A percentile compares a stretch with the other conserved stretches of the same genome.
Evolutionary conservation across 2,113 vertebrate genomes (phyloP).

Genomic region (Aplodontia rufa): DNA sequence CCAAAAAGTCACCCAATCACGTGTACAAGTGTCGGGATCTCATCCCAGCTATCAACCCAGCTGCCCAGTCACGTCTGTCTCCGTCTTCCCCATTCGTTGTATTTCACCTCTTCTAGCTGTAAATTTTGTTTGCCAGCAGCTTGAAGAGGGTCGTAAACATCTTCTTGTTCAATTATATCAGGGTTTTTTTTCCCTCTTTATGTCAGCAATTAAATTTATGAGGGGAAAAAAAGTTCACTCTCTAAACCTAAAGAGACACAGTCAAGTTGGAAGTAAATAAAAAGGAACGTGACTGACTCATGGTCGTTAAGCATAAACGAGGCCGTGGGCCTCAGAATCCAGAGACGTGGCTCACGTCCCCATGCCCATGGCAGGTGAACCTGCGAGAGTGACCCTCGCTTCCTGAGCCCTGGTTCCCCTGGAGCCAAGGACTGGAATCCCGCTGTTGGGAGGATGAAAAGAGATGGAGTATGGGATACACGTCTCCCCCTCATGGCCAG

Average conservation of each 20-base stretch:
- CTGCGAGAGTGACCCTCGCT: neutral
- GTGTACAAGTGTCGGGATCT: neutral
- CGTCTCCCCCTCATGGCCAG: neutral
- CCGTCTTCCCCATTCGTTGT: neutral
- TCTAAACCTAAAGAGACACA: conserved; percentile 65
- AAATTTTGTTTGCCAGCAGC: conserved; percentile 48
- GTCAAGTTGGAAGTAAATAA: conserved; percentile 68
- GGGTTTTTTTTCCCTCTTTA: conserved; percentile 46
- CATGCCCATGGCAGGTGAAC: accelerated
- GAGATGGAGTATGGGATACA: neutral
- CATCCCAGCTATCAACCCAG: neutral
- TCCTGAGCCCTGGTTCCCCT: too few species aligned
- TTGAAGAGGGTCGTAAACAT: conserved; percentile 68
- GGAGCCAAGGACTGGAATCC: neutral
- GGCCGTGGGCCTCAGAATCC: neutral
- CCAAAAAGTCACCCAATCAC: conserved; percentile 3
- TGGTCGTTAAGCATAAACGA: neutral
- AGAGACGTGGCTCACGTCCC: neutral
- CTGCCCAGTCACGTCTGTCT: neutral
- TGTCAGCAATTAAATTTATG: conserved; percentile 75
- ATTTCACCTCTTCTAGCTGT: neutral
- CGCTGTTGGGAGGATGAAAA: neutral
- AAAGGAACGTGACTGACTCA: conserved; percentile 5
- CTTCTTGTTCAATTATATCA: conserved; percentile 72
- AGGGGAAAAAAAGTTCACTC: conserved; percentile 38